Conservation (phyloP, 2,113 vertebrate genomes). For the Labrus mixtus region DNA sequence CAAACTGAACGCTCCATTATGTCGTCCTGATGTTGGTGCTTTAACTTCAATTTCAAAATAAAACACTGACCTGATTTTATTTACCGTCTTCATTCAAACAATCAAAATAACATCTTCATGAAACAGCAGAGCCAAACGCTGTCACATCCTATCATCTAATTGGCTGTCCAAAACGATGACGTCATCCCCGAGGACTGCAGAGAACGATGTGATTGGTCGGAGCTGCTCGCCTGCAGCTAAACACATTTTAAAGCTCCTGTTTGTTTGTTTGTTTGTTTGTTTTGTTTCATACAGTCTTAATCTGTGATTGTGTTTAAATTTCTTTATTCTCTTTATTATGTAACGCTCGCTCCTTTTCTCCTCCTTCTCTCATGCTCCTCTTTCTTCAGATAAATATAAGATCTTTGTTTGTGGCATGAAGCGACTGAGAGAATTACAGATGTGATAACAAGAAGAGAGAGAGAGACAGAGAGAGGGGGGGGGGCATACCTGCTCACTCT, state of each 20-base stretch:
- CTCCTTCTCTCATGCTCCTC: not conserved
- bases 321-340: not conserved
- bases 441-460: too few species aligned
- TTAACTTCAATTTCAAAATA: too few species aligned
- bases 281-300: not conserved
- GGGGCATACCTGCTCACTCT: too few species aligned
- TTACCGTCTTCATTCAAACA: not conserved
- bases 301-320: not conserved
- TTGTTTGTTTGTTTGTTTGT: not conserved
- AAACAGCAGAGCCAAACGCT: not conserved
- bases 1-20: too few species aligned
- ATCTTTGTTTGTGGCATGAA: too few species aligned
- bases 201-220: not conserved
- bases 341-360: too few species aligned
- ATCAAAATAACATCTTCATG: not conserved
- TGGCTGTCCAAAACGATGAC: conserved; percentile 11
- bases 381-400: too few species aligned
- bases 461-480: too few species aligned
- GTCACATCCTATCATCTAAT: conserved; percentile 39
- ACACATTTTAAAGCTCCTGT: not conserved
- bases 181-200: not conserved
- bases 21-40: too few species aligned
- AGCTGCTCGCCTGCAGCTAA: not conserved
- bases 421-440: too few species aligned
- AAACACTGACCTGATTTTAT: conserved; percentile 22